These are phyloP conservation scores for Rhinolophus ferrumequinum DNA, from an alignment of 2,113 vertebrate genomes.

Conservation along the genomic window DNA sequence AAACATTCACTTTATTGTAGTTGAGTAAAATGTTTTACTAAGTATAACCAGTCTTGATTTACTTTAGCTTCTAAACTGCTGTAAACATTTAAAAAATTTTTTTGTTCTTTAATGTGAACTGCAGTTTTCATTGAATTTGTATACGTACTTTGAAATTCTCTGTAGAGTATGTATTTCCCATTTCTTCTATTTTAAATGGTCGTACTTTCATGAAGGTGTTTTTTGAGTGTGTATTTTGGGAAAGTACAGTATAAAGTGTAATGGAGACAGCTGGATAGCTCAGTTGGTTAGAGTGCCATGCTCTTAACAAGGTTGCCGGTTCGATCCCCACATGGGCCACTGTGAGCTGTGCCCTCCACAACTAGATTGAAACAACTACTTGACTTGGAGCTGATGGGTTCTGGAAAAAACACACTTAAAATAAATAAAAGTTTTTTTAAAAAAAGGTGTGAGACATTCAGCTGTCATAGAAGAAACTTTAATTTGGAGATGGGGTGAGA, in stretches of 20 bases:
- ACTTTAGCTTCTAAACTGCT: conserved; percentile 17
- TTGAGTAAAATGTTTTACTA: conserved; percentile 42
- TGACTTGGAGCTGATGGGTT: too few relatives aligned
- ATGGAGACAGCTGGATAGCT: too few relatives aligned
- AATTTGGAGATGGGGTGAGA: not conserved
- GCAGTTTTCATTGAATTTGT: conserved; percentile 48
- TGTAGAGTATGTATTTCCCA: not conserved
- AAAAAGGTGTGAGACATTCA: not conserved
- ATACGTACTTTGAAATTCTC: conserved; percentile 23
- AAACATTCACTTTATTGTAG: conserved; percentile 19
- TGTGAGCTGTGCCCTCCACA: too few relatives aligned
- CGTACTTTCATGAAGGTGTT: not conserved
- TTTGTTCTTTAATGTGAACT: conserved; percentile 32
- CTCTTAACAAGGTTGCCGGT: too few relatives aligned
- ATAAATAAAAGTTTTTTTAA: not conserved
- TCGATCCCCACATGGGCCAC: too few relatives aligned
- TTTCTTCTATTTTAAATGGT: not conserved
- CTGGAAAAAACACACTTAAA: too few relatives aligned
- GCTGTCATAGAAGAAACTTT: conserved; percentile 13
- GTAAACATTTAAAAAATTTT: not conserved
- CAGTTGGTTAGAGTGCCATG: too few relatives aligned
- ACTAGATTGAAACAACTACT: too few relatives aligned
- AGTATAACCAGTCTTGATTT: not conserved
- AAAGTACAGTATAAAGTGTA: not conserved
- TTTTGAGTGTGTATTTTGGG: not conserved